Conservation (phyloP, 2,797 vertebrate species). For the Cryptoprocta ferox region DNA sequence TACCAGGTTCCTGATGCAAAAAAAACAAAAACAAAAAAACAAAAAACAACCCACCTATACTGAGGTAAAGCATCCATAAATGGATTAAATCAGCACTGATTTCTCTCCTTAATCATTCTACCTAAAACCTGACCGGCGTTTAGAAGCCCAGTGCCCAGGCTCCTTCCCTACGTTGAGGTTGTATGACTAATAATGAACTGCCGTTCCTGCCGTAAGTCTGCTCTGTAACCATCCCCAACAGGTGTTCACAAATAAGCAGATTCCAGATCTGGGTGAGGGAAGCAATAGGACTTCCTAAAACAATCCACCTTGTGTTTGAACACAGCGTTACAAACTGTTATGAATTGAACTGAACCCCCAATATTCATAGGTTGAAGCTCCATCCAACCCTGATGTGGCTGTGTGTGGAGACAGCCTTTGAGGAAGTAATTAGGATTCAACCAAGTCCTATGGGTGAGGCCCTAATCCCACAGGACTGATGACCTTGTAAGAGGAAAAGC, state of each 20-base stretch:
- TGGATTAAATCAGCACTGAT: not conserved
- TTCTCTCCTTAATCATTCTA: not conserved
- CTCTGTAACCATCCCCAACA: not conserved
- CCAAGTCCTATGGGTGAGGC: not conserved
- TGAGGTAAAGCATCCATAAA: not conserved
- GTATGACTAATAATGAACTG: not conserved
- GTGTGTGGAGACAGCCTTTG: not conserved
- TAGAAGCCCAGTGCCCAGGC: not conserved
- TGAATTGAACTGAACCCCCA: not conserved
- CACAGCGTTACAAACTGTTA: not conserved
- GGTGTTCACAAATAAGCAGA: not conserved
- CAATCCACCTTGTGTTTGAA: conserved; percentile 2
- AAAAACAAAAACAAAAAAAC: not conserved
- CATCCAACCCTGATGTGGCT: not conserved
- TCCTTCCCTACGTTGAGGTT: not conserved
- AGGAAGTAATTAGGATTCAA: not conserved
- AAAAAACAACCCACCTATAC: not conserved
- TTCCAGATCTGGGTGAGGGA: not conserved
- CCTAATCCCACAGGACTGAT: not conserved
- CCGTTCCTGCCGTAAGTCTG: not conserved
- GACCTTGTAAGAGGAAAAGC: not conserved
- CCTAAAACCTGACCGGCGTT: not conserved
- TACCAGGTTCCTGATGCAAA: not conserved
- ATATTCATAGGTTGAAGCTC: not conserved
- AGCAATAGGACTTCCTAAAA: not conserved